Evolutionary conservation across 2,797 vertebrate species (phyloP).

Genomic region (Pogoniulus pusillus): DNA sequence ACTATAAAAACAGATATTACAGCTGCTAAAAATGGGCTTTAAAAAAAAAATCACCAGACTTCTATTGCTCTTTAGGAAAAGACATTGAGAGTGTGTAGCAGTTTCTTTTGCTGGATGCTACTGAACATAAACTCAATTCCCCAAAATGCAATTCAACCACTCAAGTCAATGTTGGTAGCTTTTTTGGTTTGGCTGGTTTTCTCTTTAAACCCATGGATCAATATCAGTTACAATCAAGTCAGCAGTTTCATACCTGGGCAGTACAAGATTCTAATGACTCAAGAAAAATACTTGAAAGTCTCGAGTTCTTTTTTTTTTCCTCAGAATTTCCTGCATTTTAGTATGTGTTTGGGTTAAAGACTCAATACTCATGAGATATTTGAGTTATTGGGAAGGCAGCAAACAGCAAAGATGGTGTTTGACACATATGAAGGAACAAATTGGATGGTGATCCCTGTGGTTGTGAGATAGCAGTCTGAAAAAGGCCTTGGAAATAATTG

Average conservation of each 20-base stretch:
- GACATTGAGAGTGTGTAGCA: background rate
- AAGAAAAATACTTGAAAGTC: background rate
- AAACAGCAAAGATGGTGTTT: background rate
- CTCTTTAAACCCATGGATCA: background rate
- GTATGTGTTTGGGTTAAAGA: background rate
- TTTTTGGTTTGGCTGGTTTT: background rate
- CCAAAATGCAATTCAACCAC: background rate
- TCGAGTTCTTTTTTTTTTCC: background rate
- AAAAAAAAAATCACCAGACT: background rate
- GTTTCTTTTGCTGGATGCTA: background rate
- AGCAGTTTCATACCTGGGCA: background rate
- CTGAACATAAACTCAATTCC: background rate
- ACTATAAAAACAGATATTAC: background rate
- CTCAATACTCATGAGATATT: background rate
- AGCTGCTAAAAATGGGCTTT: background rate
- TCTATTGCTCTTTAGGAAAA: background rate
- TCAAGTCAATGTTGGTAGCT: background rate
- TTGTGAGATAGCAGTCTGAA: background rate
- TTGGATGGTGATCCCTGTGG: background rate
- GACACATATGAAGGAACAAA: background rate
- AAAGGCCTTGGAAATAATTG: background rate
- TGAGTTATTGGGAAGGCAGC: background rate
- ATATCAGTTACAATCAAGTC: background rate
- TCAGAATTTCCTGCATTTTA: background rate
- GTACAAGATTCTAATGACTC: background rate